These are phyloP conservation scores for Pseudomyrmex concolor DNA, from an alignment of 1,140 invertebrate genomes.

Conservation along the genomic window DNA sequence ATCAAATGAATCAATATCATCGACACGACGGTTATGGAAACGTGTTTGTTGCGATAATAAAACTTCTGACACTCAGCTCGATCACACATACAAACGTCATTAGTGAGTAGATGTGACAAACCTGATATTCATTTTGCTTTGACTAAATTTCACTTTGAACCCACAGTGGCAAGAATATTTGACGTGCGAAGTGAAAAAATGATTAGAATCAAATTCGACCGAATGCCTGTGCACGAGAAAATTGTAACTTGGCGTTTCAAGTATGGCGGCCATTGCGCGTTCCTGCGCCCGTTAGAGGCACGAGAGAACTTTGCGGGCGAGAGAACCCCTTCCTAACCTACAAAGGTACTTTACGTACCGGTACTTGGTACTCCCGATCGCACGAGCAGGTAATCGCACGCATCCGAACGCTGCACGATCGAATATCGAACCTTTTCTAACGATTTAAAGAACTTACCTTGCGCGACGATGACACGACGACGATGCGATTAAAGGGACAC, in stretches of 20 bases:
- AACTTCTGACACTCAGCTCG: no score
- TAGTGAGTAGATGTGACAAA: no score
- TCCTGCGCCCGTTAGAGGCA: constrained; percentile 8
- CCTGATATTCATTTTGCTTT: no score
- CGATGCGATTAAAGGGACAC: constrained; percentile 69
- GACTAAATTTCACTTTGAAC: no score
- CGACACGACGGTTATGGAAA: no score
- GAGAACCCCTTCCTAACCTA: constrained; percentile 69
- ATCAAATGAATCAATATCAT: no score
- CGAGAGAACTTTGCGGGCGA: constrained; percentile 37
- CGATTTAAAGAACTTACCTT: constrained; percentile 44
- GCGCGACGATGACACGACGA: constrained; percentile 7
- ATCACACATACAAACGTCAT: no score
- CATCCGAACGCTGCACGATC: constrained; percentile 15
- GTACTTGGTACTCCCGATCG: constrained; percentile 19
- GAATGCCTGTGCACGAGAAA: background rate
- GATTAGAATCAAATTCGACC: background rate
- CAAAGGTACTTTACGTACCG: constrained; percentile 53
- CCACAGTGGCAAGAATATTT: no score
- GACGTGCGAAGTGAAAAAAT: background rate
- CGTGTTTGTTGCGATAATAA: no score
- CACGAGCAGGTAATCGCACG: background rate
- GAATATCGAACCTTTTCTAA: background rate
- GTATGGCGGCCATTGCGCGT: constrained; percentile 7
- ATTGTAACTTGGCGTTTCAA: background rate